Conservation (phyloP, 2,113 vertebrate species). For the Solea senegalensis region DNA sequence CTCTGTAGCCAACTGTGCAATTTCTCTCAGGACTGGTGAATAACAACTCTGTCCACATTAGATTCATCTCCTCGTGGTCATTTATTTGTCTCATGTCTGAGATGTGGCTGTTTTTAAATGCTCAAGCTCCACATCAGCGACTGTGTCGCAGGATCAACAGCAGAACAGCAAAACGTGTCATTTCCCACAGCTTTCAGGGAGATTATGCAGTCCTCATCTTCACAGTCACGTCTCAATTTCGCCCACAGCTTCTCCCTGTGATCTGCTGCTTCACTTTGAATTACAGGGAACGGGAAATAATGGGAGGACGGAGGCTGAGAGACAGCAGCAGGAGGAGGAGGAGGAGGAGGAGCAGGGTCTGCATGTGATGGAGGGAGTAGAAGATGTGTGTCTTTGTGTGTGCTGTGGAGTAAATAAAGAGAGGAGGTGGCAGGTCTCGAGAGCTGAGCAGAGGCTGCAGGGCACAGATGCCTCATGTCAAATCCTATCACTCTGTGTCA, state of each 20-base stretch:
- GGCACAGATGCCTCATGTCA: constrained; percentile 52
- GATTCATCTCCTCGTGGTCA: not conserved
- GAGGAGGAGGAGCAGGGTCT: not conserved
- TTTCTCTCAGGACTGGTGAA: not conserved
- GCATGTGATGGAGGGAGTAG: constrained; percentile 4
- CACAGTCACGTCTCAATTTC: constrained; percentile 32
- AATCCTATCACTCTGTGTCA: constrained; percentile 31
- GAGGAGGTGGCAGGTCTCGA: too few species aligned
- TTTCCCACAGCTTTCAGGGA: not conserved
- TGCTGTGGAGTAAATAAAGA: too few species aligned
- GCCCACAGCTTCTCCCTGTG: too few species aligned
- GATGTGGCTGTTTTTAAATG: not conserved
- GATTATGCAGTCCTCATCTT: constrained; percentile 1
- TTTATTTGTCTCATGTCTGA: not conserved
- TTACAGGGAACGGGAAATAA: constrained; percentile 26
- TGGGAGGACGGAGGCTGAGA: constrained; percentile 13
- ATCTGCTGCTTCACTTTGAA: constrained; percentile 39
- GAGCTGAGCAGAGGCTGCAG: constrained; percentile 27
- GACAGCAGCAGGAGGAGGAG: not conserved
- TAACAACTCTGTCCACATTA: not conserved
- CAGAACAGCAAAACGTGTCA: constrained; percentile 6
- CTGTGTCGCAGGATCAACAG: not conserved
- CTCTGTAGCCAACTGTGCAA: too few species aligned
- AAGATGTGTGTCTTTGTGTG: constrained; percentile 10
- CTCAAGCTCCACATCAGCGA: not conserved